These are phyloP conservation scores for Labeo rohita DNA, from an alignment of 2,113 vertebrate species.

Conservation along the genomic window DNA sequence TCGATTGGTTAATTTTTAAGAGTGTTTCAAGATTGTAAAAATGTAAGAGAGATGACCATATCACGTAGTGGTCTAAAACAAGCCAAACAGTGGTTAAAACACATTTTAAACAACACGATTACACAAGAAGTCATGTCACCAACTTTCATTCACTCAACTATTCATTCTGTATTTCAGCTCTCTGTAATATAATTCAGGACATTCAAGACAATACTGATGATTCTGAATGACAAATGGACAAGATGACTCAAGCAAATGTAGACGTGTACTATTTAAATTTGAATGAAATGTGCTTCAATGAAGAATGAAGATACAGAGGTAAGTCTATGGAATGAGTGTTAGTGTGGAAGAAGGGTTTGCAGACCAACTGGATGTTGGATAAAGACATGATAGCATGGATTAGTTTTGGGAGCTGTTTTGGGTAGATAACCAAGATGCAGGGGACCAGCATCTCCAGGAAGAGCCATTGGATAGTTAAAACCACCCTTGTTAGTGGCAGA, in stretches of 20 bases:
- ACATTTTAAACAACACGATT: slow-evolving; percentile 33
- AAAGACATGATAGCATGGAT: slow-evolving; percentile 68
- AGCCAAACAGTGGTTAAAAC: slow-evolving; percentile 39
- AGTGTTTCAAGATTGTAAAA: slow-evolving; percentile 53
- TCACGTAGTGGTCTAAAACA: slow-evolving; percentile 71
- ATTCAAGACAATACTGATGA: slow-evolving; percentile 1
- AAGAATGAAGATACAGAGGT: slow-evolving; percentile 69
- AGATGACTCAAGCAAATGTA: slow-evolving; percentile 70
- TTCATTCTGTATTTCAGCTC: slow-evolving; percentile 23
- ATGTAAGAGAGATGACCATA: slow-evolving; percentile 76
- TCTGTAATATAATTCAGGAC: slow-evolving; percentile 12
- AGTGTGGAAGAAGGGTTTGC: slow-evolving; percentile 66
- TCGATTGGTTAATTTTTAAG: slow-evolving; percentile 67
- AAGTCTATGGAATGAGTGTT: slow-evolving; percentile 68
- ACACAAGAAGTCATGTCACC: slow-evolving; percentile 28
- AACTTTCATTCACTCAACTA: slow-evolving; percentile 37
- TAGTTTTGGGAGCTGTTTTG: slow-evolving; percentile 54
- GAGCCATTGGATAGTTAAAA: slow-evolving; percentile 63
- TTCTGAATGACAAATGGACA: slow-evolving; percentile 37
- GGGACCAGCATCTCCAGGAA: slow-evolving; percentile 62
- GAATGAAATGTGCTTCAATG: slow-evolving; percentile 60
- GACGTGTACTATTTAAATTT: slow-evolving; percentile 64
- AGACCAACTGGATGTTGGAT: slow-evolving; percentile 67
- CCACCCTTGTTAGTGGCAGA: slow-evolving; percentile 75
- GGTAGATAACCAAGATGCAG: slow-evolving; percentile 64